A percentile compares a stretch with the other conserved stretches of the same genome.
phyloP scores from a whole-genome alignment of 2,113 vertebrate species.

The Tragulus kanchil region DNA sequence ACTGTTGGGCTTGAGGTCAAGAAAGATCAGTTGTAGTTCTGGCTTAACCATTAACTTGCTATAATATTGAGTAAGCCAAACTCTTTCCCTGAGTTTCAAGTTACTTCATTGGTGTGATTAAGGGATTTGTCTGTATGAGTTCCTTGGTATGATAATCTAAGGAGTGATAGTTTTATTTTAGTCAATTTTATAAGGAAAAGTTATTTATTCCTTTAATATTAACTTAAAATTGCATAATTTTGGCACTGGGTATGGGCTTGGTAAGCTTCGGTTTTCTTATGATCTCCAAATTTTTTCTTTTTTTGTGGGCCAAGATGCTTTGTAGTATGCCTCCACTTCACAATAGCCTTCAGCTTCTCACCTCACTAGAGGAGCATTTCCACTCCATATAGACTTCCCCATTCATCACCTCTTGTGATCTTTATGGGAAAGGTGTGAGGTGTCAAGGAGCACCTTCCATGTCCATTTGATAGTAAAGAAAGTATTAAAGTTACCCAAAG shows the following conservation, averaged over 20 bases:
- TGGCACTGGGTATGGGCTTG: not conserved
- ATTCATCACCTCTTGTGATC: not conserved
- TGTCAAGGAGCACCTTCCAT: not conserved
- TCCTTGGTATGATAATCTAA: not conserved
- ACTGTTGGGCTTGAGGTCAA: not conserved
- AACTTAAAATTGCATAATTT: not conserved
- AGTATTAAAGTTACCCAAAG: not conserved
- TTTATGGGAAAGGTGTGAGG: not conserved
- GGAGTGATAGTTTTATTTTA: not conserved
- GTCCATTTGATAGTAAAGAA: not conserved
- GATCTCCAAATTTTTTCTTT: not conserved
- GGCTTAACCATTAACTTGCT: not conserved
- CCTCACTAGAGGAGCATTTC: not conserved
- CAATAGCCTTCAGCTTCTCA: not conserved
- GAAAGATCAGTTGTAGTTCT: not conserved
- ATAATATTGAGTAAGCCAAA: not conserved
- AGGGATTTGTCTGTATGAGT: not conserved
- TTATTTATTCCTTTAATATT: slow-evolving; percentile 31
- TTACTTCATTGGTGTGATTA: not conserved
- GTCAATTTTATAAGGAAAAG: not conserved
- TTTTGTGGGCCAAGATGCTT: not conserved
- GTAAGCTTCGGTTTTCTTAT: not conserved
- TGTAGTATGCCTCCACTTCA: not conserved
- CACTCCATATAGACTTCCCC: not conserved
- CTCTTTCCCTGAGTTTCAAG: not conserved